Base-by-base conservation (phyloP, 2,113 vertebrate species). In the Micromys minutus region DNA sequence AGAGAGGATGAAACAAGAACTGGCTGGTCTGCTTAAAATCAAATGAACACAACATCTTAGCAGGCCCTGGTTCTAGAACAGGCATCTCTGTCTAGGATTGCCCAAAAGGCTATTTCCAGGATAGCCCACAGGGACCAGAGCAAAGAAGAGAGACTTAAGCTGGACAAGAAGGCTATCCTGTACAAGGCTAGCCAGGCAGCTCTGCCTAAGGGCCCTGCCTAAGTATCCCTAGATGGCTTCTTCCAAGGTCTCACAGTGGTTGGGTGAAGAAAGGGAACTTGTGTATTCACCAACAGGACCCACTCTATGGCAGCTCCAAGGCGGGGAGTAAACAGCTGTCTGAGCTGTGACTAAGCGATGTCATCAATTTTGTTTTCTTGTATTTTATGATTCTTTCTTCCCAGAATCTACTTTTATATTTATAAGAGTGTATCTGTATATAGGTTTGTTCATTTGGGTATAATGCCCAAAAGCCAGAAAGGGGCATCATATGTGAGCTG, bases 191-290 rank as follows among this genome's bases (percentile, higher is more conserved):
- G 3, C 39, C 59, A 17, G 47, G 42, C 5, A 26, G 45, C 42
- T 2, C 12, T 12, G 34, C 2, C 57, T 36, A 22, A 31, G 4
- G 39, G 36, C 36, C 69, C 69, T 22, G 16, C 36, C n/a, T 72
- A 39, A 11, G 2, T 7, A 26, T 19, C 42, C n/a, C 4, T 69
- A 7, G 22, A 0, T 0, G 3, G 15, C 52, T 21, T 69, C 13
- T 34, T 79, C 3, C 7, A 16, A 87, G 61, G 29, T 15, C 6
- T 0, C 39, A 19, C 31, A 50, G 3, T 81, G 29, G 59, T 16
- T 47, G 7, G 22, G 29, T 63, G 17, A 72, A 15, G 67, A 16
- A 72, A 15, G 67, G 5, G 15, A 39, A 36, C 52, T 17, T 59
- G 31, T 31, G 16, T 26, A 34, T 47, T 17, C 26, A 65, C 24